Conservation (phyloP, 2,888 invertebrate genomes). For the Amblyteles armatorius region DNA sequence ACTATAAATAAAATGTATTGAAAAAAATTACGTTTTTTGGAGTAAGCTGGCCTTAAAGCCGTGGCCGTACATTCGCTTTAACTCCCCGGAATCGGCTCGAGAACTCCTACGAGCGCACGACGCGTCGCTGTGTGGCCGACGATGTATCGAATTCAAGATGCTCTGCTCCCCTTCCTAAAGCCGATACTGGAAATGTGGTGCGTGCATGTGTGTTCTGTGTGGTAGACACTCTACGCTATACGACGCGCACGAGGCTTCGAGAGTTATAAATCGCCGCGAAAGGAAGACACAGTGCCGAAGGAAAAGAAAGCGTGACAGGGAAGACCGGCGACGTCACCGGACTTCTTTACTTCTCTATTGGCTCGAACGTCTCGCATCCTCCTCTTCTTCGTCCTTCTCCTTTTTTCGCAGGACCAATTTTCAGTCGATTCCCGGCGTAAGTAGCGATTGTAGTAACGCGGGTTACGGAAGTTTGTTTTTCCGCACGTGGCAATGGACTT, state of each 20-base stretch:
- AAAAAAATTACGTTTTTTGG: too few relatives aligned
- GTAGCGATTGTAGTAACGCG: slow-evolving; percentile 11
- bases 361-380: neutral
- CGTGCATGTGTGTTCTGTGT: neutral
- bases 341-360: neutral
- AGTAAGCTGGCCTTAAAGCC: too few relatives aligned
- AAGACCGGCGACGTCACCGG: neutral
- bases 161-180: neutral
- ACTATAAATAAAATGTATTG: too few relatives aligned
- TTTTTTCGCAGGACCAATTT: slow-evolving; percentile 4
- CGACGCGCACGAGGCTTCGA: slow-evolving; percentile 9
- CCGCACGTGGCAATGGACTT: slow-evolving; percentile 51
- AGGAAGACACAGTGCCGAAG: neutral
- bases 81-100: slow-evolving; percentile 37
- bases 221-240: neutral
- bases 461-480: slow-evolving; percentile 37
- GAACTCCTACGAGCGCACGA: slow-evolving; percentile 12
- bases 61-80: slow-evolving; percentile 52
- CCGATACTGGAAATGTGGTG: neutral
- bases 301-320: neutral
- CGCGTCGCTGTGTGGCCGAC: slow-evolving; percentile 4
- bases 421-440: slow-evolving; percentile 22
- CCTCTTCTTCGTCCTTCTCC: neutral
- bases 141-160: slow-evolving; percentile 48
- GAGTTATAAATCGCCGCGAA: slow-evolving; percentile 26